Conservation (phyloP, 2,888 invertebrate species). For the Dendrolimus houi region DNA sequence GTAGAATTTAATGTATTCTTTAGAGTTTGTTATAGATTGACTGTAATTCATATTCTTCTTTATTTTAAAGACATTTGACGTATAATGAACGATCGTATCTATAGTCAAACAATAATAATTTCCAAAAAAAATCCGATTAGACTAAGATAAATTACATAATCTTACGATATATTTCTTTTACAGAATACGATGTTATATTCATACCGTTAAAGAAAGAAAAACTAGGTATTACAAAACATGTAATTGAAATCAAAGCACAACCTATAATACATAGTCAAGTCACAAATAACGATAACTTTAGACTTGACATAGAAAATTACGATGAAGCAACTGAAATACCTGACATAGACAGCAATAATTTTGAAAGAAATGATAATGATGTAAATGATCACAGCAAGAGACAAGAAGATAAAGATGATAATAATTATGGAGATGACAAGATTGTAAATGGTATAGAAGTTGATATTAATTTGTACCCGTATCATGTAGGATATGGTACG, state of each 20-base stretch:
- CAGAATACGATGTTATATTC: conserved; percentile 48
- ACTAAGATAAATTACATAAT: no score
- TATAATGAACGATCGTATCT: no score
- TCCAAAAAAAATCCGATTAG: no score
- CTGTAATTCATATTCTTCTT: no score
- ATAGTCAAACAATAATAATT: no score
- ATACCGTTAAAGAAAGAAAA: conserved; percentile 33
- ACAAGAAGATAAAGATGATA: conserved; percentile 12
- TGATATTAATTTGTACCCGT: conserved; percentile 60
- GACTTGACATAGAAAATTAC: conserved; percentile 46
- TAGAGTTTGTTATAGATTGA: no score
- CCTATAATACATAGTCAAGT: background rate
- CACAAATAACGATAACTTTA: conserved; percentile 14
- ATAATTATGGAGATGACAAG: conserved; percentile 40
- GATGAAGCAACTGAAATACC: conserved; percentile 43
- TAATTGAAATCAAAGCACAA: conserved; percentile 6
- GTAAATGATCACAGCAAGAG: conserved; percentile 1
- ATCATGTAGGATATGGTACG: conserved; percentile 57
- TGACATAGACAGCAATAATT: conserved; percentile 47
- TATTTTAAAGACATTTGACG: no score
- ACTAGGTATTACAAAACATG: conserved; percentile 12
- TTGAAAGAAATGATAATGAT: conserved; percentile 22
- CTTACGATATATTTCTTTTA: conserved; percentile 11
- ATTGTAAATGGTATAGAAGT: conserved; percentile 62
- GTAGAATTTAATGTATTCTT: no score